These are phyloP conservation scores for Icerya purchasi DNA, from an alignment of 2,888 invertebrate species.

Conservation along the genomic window DNA sequence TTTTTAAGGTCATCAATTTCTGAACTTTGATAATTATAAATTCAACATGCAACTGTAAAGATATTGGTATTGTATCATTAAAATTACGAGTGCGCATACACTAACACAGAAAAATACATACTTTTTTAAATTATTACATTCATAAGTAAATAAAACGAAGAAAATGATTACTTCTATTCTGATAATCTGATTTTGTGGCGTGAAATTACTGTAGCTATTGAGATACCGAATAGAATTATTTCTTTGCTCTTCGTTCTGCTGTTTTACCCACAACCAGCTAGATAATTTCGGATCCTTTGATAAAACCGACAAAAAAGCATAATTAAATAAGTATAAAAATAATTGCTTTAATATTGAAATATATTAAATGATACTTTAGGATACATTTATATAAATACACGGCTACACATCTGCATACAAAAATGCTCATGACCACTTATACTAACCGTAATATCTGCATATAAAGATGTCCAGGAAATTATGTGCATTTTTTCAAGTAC, in stretches of 20 bases:
- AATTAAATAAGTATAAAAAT: background rate
- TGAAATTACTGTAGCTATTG: too few relatives aligned
- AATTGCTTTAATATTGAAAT: background rate
- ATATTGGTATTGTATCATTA: too few relatives aligned
- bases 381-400: background rate
- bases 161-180: too few relatives aligned
- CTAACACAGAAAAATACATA: too few relatives aligned
- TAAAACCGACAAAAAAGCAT: background rate
- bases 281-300: constrained; percentile 60
- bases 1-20: too few relatives aligned
- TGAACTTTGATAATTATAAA: too few relatives aligned
- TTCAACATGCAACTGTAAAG: too few relatives aligned
- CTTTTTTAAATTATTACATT: too few relatives aligned
- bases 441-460: constrained; percentile 61
- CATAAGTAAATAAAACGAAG: too few relatives aligned
- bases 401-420: background rate
- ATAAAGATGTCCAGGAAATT: constrained; percentile 87
- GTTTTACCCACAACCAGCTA: constrained; percentile 71
- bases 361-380: background rate
- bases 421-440: background rate
- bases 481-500: constrained; percentile 55
- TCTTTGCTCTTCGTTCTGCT: constrained; percentile 57
- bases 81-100: too few relatives aligned
- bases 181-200: too few relatives aligned
- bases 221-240: constrained; percentile 25